A percentile compares a stretch with the other conserved stretches of the same genome.
Evolutionary conservation across 2,888 invertebrate species (phyloP).

Genomic region (Hylaea fasciaria): DNA sequence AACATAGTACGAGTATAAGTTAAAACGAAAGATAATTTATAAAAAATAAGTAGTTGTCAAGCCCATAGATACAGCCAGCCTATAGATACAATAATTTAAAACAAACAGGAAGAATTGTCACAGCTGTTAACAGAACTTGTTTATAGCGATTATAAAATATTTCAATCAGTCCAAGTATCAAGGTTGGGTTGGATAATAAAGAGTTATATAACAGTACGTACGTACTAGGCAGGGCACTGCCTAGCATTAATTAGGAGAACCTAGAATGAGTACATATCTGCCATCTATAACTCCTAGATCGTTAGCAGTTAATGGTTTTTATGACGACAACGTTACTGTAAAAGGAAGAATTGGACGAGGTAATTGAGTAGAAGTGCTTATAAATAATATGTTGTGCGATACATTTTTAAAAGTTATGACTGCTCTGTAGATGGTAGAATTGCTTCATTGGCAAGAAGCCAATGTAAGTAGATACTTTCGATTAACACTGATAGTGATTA

Average conservation of each 20-base stretch:
- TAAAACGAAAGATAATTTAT: conserved; percentile 10
- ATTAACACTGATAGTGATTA: conserved; percentile 5
- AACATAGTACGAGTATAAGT: conserved; percentile 6
- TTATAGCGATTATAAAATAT: conserved; percentile 63
- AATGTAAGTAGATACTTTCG: conserved; percentile 1
- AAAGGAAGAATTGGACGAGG: conserved; percentile 63
- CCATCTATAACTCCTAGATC: conserved; percentile 55
- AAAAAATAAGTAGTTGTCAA: conserved; percentile 19
- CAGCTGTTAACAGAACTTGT: conserved; percentile 48
- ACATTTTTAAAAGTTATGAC: conserved; percentile 19
- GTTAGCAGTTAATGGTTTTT: conserved; percentile 56
- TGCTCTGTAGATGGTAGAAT: conserved; percentile 19
- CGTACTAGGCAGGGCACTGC: no score
- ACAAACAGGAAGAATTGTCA: conserved; percentile 50
- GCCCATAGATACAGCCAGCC: conserved; percentile 13
- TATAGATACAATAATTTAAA: conserved; percentile 34
- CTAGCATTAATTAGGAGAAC: conserved; percentile 71
- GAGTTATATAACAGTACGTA: conserved; percentile 32
- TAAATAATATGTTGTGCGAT: conserved; percentile 52
- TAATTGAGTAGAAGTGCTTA: conserved; percentile 53
- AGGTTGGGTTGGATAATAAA: conserved; percentile 59
- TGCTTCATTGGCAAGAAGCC: conserved; percentile 21
- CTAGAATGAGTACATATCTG: conserved; percentile 41
- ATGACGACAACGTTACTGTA: conserved; percentile 66
- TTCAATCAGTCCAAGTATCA: conserved; percentile 74